Base-by-base conservation (phyloP, 1,140 invertebrate species). In the Eumaeus atala region DNA sequence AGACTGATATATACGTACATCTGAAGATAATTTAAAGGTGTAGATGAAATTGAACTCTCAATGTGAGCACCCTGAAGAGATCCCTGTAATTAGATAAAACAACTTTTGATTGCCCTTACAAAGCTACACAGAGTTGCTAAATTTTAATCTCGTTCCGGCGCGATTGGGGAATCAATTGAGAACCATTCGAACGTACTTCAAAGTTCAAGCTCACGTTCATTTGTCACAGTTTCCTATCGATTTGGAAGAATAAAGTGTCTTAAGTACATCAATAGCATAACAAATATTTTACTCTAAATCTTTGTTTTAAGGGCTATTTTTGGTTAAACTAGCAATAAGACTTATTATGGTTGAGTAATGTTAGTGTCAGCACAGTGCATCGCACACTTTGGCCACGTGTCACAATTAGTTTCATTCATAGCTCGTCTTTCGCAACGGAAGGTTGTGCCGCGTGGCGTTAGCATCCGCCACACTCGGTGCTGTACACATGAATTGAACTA, bases 371-470 rank as follows among this genome's bases (percentile, higher is more conserved):
- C 58, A 67, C 63, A 67, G 61, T 56, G 62, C 60, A 64, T 60
- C 61, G 65, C 70, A 70, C 67, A 66, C 72, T 69, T 58, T 54
- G 52, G 74, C 61, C 78, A 79, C 77, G 79, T 78, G 76, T 65
- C 66, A 64, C 77, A 80, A 82, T 82, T 80, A 82, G 77, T 67
- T 61, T 65, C 72, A 75, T 78, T 78, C 74, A 80, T 57, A 59
- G 66, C 54, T 52, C 58, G 67, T 67, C 69, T 71, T 71, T 66
- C 66, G 58, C 54, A 66, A 67, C 72, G 73, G 72, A 72, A 73
- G 69, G 74, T 75, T 61, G 70, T 62, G 60, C 55, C 70, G 67
- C 61, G 67, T 70, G 67, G 59, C 69, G 61, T 56, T 54, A 54
- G 63, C 70, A 67, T 64, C 66, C 62, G 59, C 67, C 70, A 66